phyloP scores from a whole-genome alignment of 2,113 vertebrate genomes.

The Excalfactoria chinensis region DNA sequence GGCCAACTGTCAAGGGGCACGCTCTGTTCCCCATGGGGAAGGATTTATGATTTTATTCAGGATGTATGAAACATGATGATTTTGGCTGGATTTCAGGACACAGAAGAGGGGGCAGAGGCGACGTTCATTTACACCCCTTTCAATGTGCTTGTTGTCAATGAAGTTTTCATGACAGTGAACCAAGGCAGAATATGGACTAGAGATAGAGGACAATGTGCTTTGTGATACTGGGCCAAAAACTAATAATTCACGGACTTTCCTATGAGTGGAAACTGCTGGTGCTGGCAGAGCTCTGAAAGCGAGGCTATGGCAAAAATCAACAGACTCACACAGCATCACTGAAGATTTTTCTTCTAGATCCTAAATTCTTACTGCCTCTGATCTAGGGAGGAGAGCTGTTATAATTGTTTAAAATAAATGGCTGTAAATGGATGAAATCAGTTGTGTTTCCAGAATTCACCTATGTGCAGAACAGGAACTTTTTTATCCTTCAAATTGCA shows the following conservation, averaged over 20 bases:
- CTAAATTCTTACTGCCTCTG: not conserved
- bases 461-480: not conserved
- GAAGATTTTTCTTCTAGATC: not conserved
- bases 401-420: not conserved
- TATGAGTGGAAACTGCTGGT: not conserved
- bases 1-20: constrained; percentile 23
- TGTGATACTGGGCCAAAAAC: not conserved
- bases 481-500: not conserved
- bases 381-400: not conserved
- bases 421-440: not conserved
- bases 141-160: constrained; percentile 1
- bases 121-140: constrained; percentile 6
- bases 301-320: not conserved
- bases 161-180: not conserved
- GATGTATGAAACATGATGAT: not conserved
- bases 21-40: constrained; percentile 21
- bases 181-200: not conserved
- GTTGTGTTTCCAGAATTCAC: not conserved
- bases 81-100: constrained; percentile 47
- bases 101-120: not conserved
- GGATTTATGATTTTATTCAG: constrained; percentile 56
- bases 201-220: not conserved
- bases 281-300: not conserved
- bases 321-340: not conserved
- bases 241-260: not conserved